Percentiles rank a stretch among this genome's conserved stretches.
Evolutionary conservation across 2,888 invertebrate genomes (phyloP).

Genomic region (Argyra leucocephala): DNA sequence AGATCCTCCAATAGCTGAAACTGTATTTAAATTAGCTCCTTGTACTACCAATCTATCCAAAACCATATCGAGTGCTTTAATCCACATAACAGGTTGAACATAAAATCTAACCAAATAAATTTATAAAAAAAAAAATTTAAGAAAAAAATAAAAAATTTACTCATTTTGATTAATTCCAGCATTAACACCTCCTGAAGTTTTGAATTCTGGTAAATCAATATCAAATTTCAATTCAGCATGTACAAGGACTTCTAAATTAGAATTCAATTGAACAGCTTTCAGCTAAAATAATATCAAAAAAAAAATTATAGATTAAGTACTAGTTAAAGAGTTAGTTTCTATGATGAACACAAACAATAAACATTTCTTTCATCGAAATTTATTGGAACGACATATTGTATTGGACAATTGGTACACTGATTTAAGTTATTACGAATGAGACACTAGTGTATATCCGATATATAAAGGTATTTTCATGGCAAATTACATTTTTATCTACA

Average conservation of each 20-base stretch:
- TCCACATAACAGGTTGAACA: slow-evolving; percentile 87
- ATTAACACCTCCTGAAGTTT: slow-evolving; percentile 51
- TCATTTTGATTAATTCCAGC: slow-evolving; percentile 43
- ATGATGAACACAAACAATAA: too few relatives aligned
- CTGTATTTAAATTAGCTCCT: slow-evolving; percentile 71
- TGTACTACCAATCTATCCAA: slow-evolving; percentile 72
- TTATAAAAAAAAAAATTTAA: not conserved
- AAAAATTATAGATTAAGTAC: not conserved
- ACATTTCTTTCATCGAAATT: too few relatives aligned
- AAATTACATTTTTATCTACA: too few relatives aligned
- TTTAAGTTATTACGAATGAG: too few relatives aligned
- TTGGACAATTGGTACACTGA: too few relatives aligned
- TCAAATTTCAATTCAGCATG: slow-evolving; percentile 84
- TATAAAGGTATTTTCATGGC: too few relatives aligned
- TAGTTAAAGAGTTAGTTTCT: too few relatives aligned
- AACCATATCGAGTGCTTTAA: slow-evolving; percentile 86
- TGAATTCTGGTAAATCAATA: slow-evolving; percentile 84
- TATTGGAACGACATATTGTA: too few relatives aligned
- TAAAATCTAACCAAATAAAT: slow-evolving; percentile 48
- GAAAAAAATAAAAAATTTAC: slow-evolving; percentile 24
- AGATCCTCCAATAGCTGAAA: slow-evolving; percentile 80
- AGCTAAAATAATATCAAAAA: slow-evolving; percentile 53
- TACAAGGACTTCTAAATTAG: slow-evolving; percentile 60
- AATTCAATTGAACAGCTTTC: slow-evolving; percentile 76
- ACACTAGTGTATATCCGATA: too few relatives aligned